Evolutionary conservation across 2,113 vertebrate genomes (phyloP), one percentile per base, ranked within the genome.

Genomic region (Catagonus wagneri): DNA sequence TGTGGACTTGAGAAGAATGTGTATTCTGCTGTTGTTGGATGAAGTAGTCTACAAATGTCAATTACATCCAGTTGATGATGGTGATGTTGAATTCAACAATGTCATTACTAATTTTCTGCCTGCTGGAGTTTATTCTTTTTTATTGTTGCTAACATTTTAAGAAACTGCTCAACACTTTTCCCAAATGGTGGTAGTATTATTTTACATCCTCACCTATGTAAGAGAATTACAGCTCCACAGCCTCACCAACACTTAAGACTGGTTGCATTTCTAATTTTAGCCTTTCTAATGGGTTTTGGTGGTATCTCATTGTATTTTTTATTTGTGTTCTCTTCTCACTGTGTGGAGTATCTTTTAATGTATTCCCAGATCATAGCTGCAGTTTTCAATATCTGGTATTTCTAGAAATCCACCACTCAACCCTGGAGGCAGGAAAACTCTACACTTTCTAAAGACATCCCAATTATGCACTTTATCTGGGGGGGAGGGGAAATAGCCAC

Each of bases 351-450:
- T 69, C 44, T 89, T 83, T 56, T 96, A 98, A 97, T 90, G 72
- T 11, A 4, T 60, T 93, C 97, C 74, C 93, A 98, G 90, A 97
- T 97, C 91, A 97, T 88, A 98, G 79, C 52, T 94, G 94, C 92
- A 98, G 97, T 56, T 95, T 96, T 93, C 87, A 87, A 76, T 94
- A 97, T 89, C 95, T 97, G 52, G 92, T 97, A 97, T 96, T 95
- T 19, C 94, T 97, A 97, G 97, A 98, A 98, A 97, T 98, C 96
- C 97, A 87, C 83, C 89, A 96, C 85, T 96, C 93, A 97, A 92
- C 87, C 96, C 95, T 89, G 74, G 84, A 94, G 96, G 75, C 0
- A 36, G 61, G 7, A 1, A 98, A 90, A 96, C 78, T 81, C 52
- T 95, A 1, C 58, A 60, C 94, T 44, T 78, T 86, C 32, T 39